These are phyloP conservation scores for Kryptolebias marmoratus DNA, from an alignment of 2,113 vertebrate genomes.

Conservation along the genomic window DNA sequence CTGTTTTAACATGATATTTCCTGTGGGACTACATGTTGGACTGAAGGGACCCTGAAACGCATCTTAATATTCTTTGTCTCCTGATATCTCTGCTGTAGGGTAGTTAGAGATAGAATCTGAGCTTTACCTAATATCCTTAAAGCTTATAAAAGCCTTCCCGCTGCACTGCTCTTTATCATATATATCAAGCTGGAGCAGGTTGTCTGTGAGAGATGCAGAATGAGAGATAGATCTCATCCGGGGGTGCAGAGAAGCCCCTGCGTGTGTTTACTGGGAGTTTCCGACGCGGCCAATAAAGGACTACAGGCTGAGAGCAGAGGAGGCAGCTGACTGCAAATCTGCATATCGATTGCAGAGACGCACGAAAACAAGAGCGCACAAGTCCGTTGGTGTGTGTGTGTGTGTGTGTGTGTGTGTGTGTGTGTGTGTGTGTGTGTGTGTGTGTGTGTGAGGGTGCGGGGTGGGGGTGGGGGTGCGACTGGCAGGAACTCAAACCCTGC, in stretches of 20 bases:
- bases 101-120: not conserved
- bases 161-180: not conserved
- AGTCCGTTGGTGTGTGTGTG: no score
- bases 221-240: conserved; percentile 3
- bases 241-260: conserved; percentile 1
- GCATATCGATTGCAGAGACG: conserved; percentile 55
- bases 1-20: not conserved
- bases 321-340: conserved; percentile 52
- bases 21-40: not conserved
- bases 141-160: not conserved
- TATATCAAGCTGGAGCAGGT: not conserved
- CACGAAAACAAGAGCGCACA: conserved; percentile 28
- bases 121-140: not conserved
- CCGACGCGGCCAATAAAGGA: conserved; percentile 24
- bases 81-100: not conserved
- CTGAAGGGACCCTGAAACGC: not conserved
- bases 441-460: no score
- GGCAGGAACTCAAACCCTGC: conserved; percentile 59
- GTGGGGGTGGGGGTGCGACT: conserved; percentile 74
- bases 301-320: conserved; percentile 2
- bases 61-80: not conserved
- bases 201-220: conserved; percentile 3
- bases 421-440: no score
- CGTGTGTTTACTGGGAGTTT: conserved; percentile 32
- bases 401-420: no score